A percentile compares a stretch with the other conserved stretches of the same genome.
These are phyloP conservation scores for Porites lutea DNA, from an alignment of 64 coral and sea anemone genomes.

Conservation along the genomic window DNA sequence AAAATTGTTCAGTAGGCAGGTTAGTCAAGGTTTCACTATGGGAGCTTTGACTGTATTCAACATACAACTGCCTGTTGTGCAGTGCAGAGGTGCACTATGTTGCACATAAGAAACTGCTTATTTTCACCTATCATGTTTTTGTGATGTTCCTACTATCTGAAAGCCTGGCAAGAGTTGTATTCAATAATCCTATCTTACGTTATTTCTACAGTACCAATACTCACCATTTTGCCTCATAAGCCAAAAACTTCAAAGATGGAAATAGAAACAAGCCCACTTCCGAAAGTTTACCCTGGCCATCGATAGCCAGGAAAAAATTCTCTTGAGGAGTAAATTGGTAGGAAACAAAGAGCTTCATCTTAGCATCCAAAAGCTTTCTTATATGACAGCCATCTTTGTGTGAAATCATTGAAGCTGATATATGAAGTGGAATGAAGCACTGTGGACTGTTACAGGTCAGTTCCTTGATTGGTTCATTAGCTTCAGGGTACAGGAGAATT, in stretches of 20 bases:
- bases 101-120: too few relatives aligned
- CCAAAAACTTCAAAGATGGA: slow-evolving; percentile 93
- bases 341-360: slow-evolving; percentile 68
- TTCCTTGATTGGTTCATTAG: slow-evolving; percentile 71
- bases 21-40: too few relatives aligned
- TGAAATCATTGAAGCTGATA: slow-evolving; percentile 87
- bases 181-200: too few relatives aligned
- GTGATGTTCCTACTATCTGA: too few relatives aligned
- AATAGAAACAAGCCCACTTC: slow-evolving; percentile 97
- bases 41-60: too few relatives aligned
- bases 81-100: too few relatives aligned
- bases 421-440: slow-evolving; percentile 82
- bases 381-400: slow-evolving; percentile 73
- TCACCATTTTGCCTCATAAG: slow-evolving; percentile 99
- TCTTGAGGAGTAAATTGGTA: slow-evolving; percentile 95
- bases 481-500: slow-evolving; percentile 73
- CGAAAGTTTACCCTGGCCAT: slow-evolving; percentile 89
- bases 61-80: too few relatives aligned
- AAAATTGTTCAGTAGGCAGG: too few relatives aligned
- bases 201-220: neutral
- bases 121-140: too few relatives aligned
- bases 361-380: slow-evolving; percentile 57
- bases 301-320: slow-evolving; percentile 97
- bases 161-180: too few relatives aligned
- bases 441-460: slow-evolving; percentile 66